A percentile compares a stretch with the other conserved stretches of the same genome.
These are phyloP conservation scores for Festucalex cinctus DNA, from an alignment of 2,113 vertebrate species.

Conservation along the genomic window DNA sequence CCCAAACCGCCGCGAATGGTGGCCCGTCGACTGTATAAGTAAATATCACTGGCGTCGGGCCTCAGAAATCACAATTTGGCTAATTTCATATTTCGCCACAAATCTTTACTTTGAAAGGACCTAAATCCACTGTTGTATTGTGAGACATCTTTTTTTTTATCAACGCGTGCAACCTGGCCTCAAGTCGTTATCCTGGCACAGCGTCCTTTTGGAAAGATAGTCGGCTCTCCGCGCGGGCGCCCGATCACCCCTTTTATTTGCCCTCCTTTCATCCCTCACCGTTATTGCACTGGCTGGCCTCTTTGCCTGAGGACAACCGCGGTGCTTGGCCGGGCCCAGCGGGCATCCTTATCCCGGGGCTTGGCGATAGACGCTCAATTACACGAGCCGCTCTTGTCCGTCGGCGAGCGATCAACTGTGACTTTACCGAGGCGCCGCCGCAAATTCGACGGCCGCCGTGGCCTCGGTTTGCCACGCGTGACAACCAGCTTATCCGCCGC, in stretches of 20 bases:
- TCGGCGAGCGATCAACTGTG: slow-evolving; percentile 50
- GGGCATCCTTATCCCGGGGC: slow-evolving; percentile 43
- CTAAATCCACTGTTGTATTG: background rate
- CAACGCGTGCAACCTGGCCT: slow-evolving; percentile 60
- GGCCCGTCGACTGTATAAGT: too few species aligned
- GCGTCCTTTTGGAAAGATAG: slow-evolving; percentile 43
- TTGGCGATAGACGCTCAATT: slow-evolving; percentile 34
- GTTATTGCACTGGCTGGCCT: slow-evolving; percentile 39
- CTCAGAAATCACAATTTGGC: too few species aligned
- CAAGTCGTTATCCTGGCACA: slow-evolving; percentile 54
- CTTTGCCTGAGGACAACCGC: slow-evolving; percentile 59
- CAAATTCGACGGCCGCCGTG: slow-evolving; percentile 56
- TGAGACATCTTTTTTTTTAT: slow-evolving; percentile 40
- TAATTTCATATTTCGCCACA: too few species aligned
- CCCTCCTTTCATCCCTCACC: background rate
- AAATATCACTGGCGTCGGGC: too few species aligned
- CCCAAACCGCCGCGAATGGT: too few species aligned
- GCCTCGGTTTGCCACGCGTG: slow-evolving; percentile 60
- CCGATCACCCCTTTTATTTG: slow-evolving; percentile 38
- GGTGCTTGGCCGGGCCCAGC: slow-evolving; percentile 56
- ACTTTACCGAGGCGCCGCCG: slow-evolving; percentile 45
- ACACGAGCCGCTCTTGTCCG: slow-evolving; percentile 24
- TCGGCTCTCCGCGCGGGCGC: slow-evolving; percentile 45
- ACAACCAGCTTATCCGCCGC: slow-evolving; percentile 61
- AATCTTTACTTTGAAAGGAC: background rate